Conservation (phyloP, 1,140 invertebrate species). For the Camponotus floridanus region DNA sequence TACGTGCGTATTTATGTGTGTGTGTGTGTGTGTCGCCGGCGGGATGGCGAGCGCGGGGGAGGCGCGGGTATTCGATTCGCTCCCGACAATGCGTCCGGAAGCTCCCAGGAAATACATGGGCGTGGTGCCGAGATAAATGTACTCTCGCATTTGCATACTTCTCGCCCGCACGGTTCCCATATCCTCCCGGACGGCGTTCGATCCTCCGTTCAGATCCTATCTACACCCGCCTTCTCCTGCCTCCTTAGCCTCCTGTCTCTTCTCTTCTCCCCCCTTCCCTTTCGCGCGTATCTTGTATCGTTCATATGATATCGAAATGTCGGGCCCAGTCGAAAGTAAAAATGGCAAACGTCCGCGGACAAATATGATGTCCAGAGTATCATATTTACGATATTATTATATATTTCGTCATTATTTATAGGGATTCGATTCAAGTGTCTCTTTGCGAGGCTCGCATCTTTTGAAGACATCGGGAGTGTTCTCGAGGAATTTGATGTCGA, state of each 20-base stretch:
- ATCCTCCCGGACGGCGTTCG: conserved; percentile 42
- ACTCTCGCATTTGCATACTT: conserved; percentile 84
- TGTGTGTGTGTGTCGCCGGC: conserved; percentile 39
- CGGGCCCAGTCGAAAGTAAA: not conserved
- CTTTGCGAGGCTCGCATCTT: not conserved
- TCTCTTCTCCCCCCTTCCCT: no score
- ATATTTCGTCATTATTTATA: not conserved
- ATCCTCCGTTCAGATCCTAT: conserved; percentile 27
- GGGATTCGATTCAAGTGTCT: not conserved
- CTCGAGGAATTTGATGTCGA: not conserved
- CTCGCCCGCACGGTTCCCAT: conserved; percentile 69
- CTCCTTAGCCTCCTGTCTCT: not conserved
- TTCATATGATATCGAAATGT: conserved; percentile 31
- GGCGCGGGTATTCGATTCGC: conserved; percentile 79
- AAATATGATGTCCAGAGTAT: conserved; percentile 11
- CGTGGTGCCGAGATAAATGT: conserved; percentile 84
- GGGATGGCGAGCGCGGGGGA: conserved; percentile 35
- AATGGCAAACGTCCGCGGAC: not conserved
- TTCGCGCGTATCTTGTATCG: conserved; percentile 14
- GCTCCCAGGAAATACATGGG: conserved; percentile 83
- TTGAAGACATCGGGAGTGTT: not conserved
- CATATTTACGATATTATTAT: conserved; percentile 4
- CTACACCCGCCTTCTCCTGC: conserved; percentile 15
- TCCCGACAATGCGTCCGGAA: conserved; percentile 82
- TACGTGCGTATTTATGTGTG: conserved; percentile 40